phyloP scores from a whole-genome alignment of 30 jellyfish, hydroid and myxozoan genomes.

The Calvadosia cruxmelitensis region DNA sequence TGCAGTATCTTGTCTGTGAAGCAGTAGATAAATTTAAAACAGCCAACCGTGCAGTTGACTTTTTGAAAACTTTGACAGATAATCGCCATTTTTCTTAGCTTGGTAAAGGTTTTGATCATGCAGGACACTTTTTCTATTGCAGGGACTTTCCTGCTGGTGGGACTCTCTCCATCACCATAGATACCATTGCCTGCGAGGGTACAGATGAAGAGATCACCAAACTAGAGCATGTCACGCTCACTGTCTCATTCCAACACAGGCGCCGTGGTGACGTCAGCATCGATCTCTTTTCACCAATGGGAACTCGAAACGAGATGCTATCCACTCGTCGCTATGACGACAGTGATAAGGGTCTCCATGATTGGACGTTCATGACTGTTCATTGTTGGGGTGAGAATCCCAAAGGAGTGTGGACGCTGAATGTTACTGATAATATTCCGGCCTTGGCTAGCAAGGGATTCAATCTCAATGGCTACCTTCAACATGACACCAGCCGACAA shows the following conservation, averaged over 20 bases:
- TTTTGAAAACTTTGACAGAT: too few relatives aligned
- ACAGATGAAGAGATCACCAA: slow-evolving; percentile 83
- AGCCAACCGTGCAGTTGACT: too few relatives aligned
- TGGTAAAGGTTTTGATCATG: too few relatives aligned
- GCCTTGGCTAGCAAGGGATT: slow-evolving; percentile 85
- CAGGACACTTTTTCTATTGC: neutral
- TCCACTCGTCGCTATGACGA: slow-evolving; percentile 98
- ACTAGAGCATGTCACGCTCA: slow-evolving; percentile 88
- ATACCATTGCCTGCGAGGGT: slow-evolving; percentile 94
- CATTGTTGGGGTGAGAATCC: slow-evolving; percentile 99
- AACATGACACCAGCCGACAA: slow-evolving; percentile 95
- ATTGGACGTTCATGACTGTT: slow-evolving; percentile 99
- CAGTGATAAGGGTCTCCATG: slow-evolving; percentile 96
- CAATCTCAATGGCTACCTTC: slow-evolving; percentile 86
- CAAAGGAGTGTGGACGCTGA: slow-evolving; percentile 97
- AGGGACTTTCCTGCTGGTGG: slow-evolving; percentile 99
- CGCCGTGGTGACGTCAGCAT: slow-evolving; percentile 99
- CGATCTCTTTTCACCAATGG: slow-evolving; percentile 96
- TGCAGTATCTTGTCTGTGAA: too few relatives aligned
- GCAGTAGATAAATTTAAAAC: too few relatives aligned
- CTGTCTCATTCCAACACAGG: slow-evolving; percentile 95
- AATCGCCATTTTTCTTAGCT: too few relatives aligned
- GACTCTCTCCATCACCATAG: slow-evolving; percentile 84
- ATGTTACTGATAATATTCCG: slow-evolving; percentile 87
- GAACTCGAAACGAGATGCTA: slow-evolving; percentile 93